A percentile compares a stretch with the other conserved stretches of the same genome.
Conservation (phyloP, 92 coral and sea anemone species). For the Anthopleura xanthogrammica region DNA sequence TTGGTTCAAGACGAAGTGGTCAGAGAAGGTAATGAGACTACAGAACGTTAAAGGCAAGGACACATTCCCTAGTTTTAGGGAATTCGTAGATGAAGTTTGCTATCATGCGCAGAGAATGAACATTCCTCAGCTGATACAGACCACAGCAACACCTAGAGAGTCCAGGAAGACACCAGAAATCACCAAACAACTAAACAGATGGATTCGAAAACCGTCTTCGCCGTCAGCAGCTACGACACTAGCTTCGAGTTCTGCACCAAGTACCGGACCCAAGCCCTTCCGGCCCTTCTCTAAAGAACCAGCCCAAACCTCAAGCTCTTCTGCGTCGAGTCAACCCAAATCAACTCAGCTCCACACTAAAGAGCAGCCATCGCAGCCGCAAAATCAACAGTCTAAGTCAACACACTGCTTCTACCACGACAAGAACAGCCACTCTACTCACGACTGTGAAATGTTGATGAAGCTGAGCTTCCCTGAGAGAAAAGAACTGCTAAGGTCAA, state of each 20-base stretch:
- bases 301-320: too few relatives aligned
- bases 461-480: constrained; percentile 38
- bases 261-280: neutral
- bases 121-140: constrained; percentile 53
- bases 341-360: too few relatives aligned
- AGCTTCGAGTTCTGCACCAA: neutral
- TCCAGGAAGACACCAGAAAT: neutral
- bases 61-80: constrained; percentile 42
- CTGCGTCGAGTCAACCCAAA: too few relatives aligned
- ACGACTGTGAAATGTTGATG: constrained; percentile 33
- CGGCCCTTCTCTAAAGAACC: neutral
- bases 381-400: neutral
- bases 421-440: constrained; percentile 19
- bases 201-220: neutral
- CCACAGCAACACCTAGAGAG: neutral
- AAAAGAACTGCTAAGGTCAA: neutral
- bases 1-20: constrained; percentile 64
- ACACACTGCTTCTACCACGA: constrained; percentile 40
- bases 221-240: constrained; percentile 8
- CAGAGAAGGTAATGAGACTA: constrained; percentile 47
- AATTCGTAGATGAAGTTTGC: constrained; percentile 35
- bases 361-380: too few relatives aligned
- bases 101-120: constrained; percentile 57
- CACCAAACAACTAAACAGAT: constrained; percentile 10
- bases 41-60: constrained; percentile 47